Evolutionary conservation across 23 tunicate genomes (phyloP), one percentile per base, ranked within the genome.

Genomic region (Diplosoma virens): DNA sequence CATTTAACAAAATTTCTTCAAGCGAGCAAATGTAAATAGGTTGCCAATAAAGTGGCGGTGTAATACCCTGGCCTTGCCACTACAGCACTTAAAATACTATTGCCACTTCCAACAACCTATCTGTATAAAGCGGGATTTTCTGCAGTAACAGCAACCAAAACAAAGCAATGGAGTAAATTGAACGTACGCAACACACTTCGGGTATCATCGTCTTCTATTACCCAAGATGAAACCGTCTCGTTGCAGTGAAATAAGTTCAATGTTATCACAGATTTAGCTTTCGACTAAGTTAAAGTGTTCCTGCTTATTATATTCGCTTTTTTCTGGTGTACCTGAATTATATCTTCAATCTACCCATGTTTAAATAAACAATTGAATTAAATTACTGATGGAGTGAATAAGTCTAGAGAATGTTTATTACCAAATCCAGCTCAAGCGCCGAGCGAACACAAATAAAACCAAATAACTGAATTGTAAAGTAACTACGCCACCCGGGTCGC

Each of bases 101-200:
- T 56, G 64, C 5, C 22, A 56, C 20, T 56, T 56, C 25, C 64
- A 14, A 56, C 64, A 56, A 11, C 18, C 6, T 24, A 56, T 56
- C 64, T 56, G 64, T 56, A 24, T 56, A 5, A 21, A 18, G 64
- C 23, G 64, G 64, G 25, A 56, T 65, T 65, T 65, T 65, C 36
- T 65, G 71, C 37, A n/a, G 36, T 65, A 36, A 65, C 71, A 65
- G 71, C 71, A 65, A 65, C 35, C 34, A 65, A 65, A 31, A 65
- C 35, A 25, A 65, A 65, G 29, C 37, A 29, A 65, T 36, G 71
- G 9, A 65, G 71, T 65, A 65, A 31, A 31, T 36, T 65, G 36
- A 29, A 65, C 36, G 23, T 56, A 56, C 5, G 23, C 22, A 65
- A 65, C 36, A 28, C 16, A 31, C 71, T 65, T 65, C 71, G 36